Evolutionary conservation across 2,797 vertebrate species (phyloP).

Genomic region (Heliangelus exortis): DNA sequence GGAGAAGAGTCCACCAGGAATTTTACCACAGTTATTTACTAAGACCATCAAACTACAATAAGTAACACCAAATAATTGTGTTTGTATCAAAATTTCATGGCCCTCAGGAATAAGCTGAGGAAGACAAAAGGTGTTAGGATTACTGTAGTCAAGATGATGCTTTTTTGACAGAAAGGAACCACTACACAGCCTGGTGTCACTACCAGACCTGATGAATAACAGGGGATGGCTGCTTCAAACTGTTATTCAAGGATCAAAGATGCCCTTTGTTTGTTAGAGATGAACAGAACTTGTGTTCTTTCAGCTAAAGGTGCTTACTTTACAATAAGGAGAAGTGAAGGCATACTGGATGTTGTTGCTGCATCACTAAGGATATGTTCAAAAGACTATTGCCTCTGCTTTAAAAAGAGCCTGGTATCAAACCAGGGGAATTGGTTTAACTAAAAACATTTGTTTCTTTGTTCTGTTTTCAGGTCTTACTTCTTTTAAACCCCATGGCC

Average conservation of each 20-base stretch:
- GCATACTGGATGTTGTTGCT: not conserved
- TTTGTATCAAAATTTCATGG: not conserved
- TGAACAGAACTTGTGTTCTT: not conserved
- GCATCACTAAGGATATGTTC: not conserved
- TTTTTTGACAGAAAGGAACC: not conserved
- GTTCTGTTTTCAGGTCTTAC: not conserved
- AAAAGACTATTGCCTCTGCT: not conserved
- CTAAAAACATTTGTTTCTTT: not conserved
- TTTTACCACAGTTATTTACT: not conserved
- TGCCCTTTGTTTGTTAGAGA: not conserved
- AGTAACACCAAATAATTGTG: not conserved
- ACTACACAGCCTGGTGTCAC: not conserved
- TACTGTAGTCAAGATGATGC: not conserved
- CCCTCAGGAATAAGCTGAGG: not conserved
- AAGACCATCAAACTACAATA: not conserved
- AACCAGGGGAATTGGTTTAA: not conserved
- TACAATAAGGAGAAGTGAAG: not conserved
- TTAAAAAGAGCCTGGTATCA: not conserved
- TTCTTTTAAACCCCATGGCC: not conserved
- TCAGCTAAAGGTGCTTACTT: not conserved
- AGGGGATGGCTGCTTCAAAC: not conserved
- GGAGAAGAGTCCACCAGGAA: not conserved
- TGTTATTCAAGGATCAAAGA: accelerated
- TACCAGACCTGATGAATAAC: not conserved
- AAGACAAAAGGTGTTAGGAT: not conserved